Percentiles rank a stretch among this genome's conserved stretches.
Conservation (phyloP, 1,140 invertebrate species). For the Papilio glaucus region DNA sequence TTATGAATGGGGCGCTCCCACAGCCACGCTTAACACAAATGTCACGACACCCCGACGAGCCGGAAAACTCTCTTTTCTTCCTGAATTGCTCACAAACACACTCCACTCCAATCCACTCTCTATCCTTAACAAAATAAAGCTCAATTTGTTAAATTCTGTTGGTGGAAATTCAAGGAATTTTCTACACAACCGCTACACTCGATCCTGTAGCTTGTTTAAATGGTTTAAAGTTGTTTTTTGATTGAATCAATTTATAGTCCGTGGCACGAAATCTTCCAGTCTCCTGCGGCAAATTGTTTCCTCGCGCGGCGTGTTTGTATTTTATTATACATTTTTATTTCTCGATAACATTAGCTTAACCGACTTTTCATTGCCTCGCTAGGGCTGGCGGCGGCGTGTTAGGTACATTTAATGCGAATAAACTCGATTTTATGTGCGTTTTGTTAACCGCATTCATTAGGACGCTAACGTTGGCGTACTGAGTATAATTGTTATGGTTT, state of each 20-base stretch:
- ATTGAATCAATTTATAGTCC: constrained; percentile 45
- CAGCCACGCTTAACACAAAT: constrained; percentile 79
- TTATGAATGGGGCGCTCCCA: constrained; percentile 77
- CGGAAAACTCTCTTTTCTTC: constrained; percentile 83
- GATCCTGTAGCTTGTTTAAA: constrained; percentile 55
- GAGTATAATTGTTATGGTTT: constrained; percentile 22
- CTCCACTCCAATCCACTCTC: constrained; percentile 52
- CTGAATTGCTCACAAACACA: constrained; percentile 61
- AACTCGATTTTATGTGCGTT: constrained; percentile 40
- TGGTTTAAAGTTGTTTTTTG: constrained; percentile 58
- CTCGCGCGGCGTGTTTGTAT: constrained; percentile 81
- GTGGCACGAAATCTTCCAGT: constrained; percentile 79
- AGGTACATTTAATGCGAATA: constrained; percentile 14
- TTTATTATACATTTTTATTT: constrained; percentile 84
- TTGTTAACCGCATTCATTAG: constrained; percentile 46
- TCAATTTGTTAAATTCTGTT: constrained; percentile 33
- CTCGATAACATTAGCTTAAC: constrained; percentile 84
- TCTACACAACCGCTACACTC: constrained; percentile 50
- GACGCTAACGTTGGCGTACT: background rate
- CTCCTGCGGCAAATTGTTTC: constrained; percentile 83
- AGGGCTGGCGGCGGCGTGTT: constrained; percentile 65
- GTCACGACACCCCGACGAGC: constrained; percentile 77
- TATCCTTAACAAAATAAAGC: constrained; percentile 51
- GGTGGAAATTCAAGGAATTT: constrained; percentile 80
- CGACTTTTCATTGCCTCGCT: constrained; percentile 82